Evolutionary conservation across 2,113 vertebrate species (phyloP).

Genomic region (Myiopsitta monachus): DNA sequence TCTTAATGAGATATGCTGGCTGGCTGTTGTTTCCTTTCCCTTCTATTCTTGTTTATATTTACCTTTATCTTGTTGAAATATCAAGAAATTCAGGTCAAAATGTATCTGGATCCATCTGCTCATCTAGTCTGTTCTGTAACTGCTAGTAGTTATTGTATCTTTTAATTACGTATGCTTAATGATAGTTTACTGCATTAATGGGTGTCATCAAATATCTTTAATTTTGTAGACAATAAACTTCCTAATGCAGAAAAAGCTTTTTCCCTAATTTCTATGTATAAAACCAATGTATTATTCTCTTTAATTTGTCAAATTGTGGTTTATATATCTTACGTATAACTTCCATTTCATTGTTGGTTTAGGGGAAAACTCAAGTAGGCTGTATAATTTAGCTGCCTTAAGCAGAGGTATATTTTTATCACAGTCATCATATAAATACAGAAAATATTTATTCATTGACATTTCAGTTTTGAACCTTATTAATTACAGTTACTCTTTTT

Average conservation of each 20-base stretch:
- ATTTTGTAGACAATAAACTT: neutral
- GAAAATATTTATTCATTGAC: neutral
- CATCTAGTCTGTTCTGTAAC: slow-evolving; percentile 59
- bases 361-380: neutral
- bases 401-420: neutral
- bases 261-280: neutral
- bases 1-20: neutral
- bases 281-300: neutral
- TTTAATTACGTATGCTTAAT: slow-evolving; percentile 33
- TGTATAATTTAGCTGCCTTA: neutral
- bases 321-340: neutral
- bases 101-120: slow-evolving; percentile 49
- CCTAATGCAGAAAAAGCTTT: neutral
- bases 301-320: neutral
- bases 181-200: neutral
- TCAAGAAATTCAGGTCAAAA: slow-evolving; percentile 45
- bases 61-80: slow-evolving; percentile 51
- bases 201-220: neutral
- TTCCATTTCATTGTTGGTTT: neutral
- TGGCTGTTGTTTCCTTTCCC: neutral
- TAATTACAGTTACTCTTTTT: neutral
- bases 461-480: neutral
- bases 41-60: slow-evolving; percentile 53
- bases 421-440: neutral
- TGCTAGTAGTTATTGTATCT: slow-evolving; percentile 14